phyloP scores from a whole-genome alignment of 2,888 invertebrate species.

The Acrocyrtus sp. region DNA sequence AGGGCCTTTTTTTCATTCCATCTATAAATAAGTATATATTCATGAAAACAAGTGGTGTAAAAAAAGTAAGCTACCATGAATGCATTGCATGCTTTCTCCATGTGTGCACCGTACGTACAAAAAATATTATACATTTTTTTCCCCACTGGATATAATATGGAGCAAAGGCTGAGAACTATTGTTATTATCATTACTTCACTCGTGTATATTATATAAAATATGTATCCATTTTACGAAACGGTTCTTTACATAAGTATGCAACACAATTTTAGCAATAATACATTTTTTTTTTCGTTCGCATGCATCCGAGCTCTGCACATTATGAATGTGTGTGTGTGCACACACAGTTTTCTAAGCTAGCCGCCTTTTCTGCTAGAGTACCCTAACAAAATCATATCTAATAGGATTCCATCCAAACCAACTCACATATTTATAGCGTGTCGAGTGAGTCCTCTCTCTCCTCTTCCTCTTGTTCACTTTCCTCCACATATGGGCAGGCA shows the following conservation, averaged over 20 bases:
- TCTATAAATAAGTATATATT: too few species aligned
- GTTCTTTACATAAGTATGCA: background rate
- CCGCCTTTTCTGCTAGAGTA: slow-evolving; percentile 55
- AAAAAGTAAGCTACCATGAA: too few species aligned
- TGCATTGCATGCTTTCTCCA: too few species aligned
- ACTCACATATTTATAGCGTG: slow-evolving; percentile 15
- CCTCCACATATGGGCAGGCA: background rate
- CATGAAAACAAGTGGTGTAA: too few species aligned
- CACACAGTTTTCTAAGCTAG: slow-evolving; percentile 45
- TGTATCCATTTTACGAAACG: slow-evolving; percentile 4
- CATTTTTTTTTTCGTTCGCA: slow-evolving; percentile 4
- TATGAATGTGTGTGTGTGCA: background rate
- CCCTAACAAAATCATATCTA: slow-evolving; percentile 54
- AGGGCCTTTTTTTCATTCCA: too few species aligned
- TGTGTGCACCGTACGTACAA: too few species aligned
- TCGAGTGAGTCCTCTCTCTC: background rate
- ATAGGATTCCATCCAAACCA: slow-evolving; percentile 33
- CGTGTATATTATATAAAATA: background rate
- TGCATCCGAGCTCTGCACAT: background rate
- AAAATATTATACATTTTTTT: too few species aligned
- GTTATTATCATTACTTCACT: slow-evolving; percentile 19
- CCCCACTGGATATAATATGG: too few species aligned
- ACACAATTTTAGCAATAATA: background rate
- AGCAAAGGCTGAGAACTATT: slow-evolving; percentile 24
- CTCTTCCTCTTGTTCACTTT: background rate